These are phyloP conservation scores for Ernsta delagoae DNA, from an alignment of 2,888 invertebrate species.

Conservation along the genomic window DNA sequence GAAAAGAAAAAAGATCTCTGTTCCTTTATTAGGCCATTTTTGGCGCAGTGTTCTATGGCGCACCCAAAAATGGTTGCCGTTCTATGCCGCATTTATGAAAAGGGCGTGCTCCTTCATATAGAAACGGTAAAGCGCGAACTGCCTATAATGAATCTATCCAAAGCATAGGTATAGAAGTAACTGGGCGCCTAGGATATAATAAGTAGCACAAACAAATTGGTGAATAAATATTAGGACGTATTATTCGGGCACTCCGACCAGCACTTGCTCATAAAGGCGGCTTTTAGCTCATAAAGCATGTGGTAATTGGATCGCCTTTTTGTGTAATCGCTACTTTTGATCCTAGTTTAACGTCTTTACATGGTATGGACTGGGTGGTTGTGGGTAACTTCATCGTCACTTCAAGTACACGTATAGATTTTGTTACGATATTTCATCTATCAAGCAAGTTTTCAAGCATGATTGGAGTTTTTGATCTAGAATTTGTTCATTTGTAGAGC, in stretches of 20 bases:
- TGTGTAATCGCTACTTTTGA: slow-evolving; percentile 71
- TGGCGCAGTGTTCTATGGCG: too few species aligned
- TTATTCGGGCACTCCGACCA: slow-evolving; percentile 65
- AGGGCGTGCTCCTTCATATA: too few species aligned
- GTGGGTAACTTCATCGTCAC: background rate
- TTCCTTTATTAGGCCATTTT: too few species aligned
- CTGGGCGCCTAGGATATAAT: slow-evolving; percentile 69
- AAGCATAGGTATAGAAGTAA: slow-evolving; percentile 38
- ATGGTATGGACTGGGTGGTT: slow-evolving; percentile 35
- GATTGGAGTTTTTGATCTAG: too few species aligned
- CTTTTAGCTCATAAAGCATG: slow-evolving; percentile 78
- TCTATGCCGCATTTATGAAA: too few species aligned
- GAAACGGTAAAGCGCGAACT: too few species aligned
- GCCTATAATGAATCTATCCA: too few species aligned
- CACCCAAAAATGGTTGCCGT: too few species aligned
- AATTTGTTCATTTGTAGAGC: too few species aligned
- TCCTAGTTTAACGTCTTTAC: slow-evolving; percentile 65
- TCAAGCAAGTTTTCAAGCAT: background rate
- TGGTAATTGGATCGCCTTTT: slow-evolving; percentile 79
- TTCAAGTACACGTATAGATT: background rate
- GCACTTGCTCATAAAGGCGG: slow-evolving; percentile 65
- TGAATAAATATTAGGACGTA: slow-evolving; percentile 75
- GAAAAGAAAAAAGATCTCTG: too few species aligned
- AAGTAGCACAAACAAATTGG: slow-evolving; percentile 73
- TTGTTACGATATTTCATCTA: background rate